Conservation (phyloP, 2,113 vertebrate species). For the Noturus placidus region DNA sequence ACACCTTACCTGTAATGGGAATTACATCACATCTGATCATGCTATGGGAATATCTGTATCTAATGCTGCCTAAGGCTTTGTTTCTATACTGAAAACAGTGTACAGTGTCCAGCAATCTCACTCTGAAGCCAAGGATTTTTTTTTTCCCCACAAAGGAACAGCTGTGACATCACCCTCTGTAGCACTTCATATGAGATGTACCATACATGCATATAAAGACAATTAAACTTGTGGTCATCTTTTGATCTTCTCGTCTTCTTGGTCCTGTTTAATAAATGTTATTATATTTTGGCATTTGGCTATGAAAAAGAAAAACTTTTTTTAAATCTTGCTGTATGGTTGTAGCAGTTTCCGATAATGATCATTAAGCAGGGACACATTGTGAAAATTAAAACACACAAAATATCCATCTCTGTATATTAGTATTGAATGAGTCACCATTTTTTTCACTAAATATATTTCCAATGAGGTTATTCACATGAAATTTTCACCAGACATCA, state of each 20-base stretch:
- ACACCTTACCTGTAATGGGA: constrained; percentile 15
- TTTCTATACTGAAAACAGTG: constrained; percentile 42
- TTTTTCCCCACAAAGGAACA: constrained; percentile 55
- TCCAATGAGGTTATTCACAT: too few relatives aligned
- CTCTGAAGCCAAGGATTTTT: constrained; percentile 68
- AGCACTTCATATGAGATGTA: constrained; percentile 72
- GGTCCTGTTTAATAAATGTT: neutral
- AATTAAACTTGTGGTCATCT: constrained; percentile 73
- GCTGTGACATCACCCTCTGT: constrained; percentile 60
- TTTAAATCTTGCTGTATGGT: neutral
- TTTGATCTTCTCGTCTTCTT: constrained; percentile 57
- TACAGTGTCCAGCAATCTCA: constrained; percentile 23
- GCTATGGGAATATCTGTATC: constrained; percentile 48
- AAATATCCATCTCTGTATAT: neutral
- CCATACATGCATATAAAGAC: constrained; percentile 68
- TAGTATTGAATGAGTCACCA: too few relatives aligned
- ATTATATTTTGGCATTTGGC: neutral
- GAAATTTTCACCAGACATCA: too few relatives aligned
- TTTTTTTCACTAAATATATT: too few relatives aligned
- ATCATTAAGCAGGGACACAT: neutral
- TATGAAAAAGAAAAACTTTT: neutral
- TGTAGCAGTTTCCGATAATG: neutral
- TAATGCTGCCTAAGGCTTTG: constrained; percentile 34
- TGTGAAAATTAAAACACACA: neutral
- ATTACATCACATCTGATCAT: constrained; percentile 13